These are phyloP conservation scores for Monodelphis domestica DNA, from an alignment of 2,797 vertebrate species.

Conservation along the genomic window DNA sequence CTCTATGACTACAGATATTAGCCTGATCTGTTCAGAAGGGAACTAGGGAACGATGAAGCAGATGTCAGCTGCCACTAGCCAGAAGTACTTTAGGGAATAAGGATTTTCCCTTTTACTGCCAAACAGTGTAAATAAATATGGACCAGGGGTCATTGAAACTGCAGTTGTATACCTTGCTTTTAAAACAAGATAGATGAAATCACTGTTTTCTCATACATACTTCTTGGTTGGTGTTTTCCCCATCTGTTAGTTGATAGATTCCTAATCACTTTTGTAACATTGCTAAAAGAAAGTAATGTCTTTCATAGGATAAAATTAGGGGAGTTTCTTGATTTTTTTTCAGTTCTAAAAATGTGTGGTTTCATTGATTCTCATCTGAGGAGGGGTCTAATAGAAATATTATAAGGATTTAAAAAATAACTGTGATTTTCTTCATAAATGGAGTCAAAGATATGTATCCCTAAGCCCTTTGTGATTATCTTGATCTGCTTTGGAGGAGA, in stretches of 20 bases:
- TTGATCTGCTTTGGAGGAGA: background rate
- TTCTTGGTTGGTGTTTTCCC: conserved; percentile 47
- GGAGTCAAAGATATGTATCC: background rate
- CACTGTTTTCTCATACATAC: conserved; percentile 51
- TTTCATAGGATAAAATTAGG: conserved; percentile 50
- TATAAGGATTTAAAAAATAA: conserved; percentile 27
- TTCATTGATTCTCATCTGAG: conserved; percentile 39
- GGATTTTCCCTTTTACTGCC: conserved; percentile 17
- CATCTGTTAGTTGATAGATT: conserved; percentile 33
- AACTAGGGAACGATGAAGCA: background rate
- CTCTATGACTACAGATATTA: background rate
- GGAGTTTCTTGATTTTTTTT: conserved; percentile 42
- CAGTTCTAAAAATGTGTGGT: conserved; percentile 28
- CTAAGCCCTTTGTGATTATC: conserved; percentile 12
- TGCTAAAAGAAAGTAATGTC: conserved; percentile 33
- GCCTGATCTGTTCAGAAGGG: background rate
- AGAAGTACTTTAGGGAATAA: conserved; percentile 29
- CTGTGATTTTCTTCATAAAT: background rate
- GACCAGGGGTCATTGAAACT: background rate
- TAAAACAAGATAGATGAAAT: conserved; percentile 39
- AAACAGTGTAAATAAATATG: conserved; percentile 52
- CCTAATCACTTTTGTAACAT: conserved; percentile 48
- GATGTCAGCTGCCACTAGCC: background rate
- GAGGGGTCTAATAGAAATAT: conserved; percentile 35
- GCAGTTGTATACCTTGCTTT: conserved; percentile 13